Conservation (phyloP, 64 coral and sea anemone genomes). For the Stylophora pistillata region DNA sequence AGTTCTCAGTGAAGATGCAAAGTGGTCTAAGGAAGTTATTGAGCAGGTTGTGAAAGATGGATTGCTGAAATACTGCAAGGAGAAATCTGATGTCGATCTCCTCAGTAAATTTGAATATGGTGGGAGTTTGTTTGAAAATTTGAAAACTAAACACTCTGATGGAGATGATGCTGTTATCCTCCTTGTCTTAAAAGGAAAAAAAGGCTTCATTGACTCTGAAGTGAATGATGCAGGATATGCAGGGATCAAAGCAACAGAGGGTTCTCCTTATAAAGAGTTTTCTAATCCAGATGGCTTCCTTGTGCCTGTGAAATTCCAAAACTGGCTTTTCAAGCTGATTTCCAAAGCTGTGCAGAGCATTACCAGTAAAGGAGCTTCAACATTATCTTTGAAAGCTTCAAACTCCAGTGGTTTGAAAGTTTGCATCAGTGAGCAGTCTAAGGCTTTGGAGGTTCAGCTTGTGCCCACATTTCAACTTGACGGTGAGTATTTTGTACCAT, state of each 20-base stretch:
- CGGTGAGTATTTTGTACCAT: not conserved
- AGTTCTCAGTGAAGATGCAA: conserved; percentile 22
- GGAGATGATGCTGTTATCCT: conserved; percentile 23
- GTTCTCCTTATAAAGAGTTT: conserved; percentile 10
- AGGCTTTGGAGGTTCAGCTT: conserved; percentile 2
- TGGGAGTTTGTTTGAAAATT: conserved; percentile 55
- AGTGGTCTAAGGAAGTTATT: conserved; percentile 33
- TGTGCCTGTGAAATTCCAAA: conserved; percentile 28
- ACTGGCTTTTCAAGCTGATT: conserved; percentile 27
- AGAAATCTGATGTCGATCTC: conserved; percentile 4
- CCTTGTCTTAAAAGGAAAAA: conserved; percentile 33
- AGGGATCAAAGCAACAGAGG: conserved; percentile 3
- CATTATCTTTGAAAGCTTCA: not conserved
- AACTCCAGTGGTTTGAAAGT: conserved; percentile 17
- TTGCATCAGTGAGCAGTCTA: not conserved
- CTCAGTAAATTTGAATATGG: conserved; percentile 53
- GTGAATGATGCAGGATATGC: conserved; percentile 15
- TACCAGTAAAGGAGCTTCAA: not conserved
- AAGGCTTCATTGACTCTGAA: not conserved
- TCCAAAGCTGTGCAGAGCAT: conserved; percentile 6
- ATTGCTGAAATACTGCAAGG: conserved; percentile 40
- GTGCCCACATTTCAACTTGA: not conserved
- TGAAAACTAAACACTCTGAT: conserved; percentile 18
- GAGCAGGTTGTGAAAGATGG: conserved; percentile 26
- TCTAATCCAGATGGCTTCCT: conserved; percentile 32